phyloP scores from a whole-genome alignment of 1,140 invertebrate genomes.

The Bombus pyrosoma region DNA sequence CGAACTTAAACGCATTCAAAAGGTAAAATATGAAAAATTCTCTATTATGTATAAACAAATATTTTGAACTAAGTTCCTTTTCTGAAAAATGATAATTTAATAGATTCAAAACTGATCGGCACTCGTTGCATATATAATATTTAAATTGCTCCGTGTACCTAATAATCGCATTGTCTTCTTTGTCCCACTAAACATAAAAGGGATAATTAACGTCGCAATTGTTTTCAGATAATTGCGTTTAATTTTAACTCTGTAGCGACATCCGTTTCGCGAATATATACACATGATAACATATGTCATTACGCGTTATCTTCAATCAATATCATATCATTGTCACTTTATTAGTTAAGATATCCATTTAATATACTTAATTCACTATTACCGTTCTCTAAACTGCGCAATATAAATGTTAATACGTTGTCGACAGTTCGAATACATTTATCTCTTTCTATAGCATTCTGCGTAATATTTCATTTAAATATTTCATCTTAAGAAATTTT shows the following conservation, averaged over 20 bases:
- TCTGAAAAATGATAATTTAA: not conserved
- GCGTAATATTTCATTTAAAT: not conserved
- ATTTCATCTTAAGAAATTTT: not conserved
- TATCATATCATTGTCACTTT: slow-evolving; percentile 18
- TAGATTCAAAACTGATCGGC: not conserved
- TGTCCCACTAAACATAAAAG: slow-evolving; percentile 31
- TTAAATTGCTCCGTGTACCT: not conserved
- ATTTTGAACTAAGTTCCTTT: not conserved
- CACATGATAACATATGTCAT: slow-evolving; percentile 24
- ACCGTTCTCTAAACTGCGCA: not conserved
- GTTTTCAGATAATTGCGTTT: slow-evolving; percentile 47
- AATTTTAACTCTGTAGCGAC: slow-evolving; percentile 31
- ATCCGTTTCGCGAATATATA: slow-evolving; percentile 15
- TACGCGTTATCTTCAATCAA: slow-evolving; percentile 41
- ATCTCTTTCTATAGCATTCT: not conserved
- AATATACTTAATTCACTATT: not conserved
- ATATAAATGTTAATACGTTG: not conserved
- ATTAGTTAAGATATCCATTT: not conserved
- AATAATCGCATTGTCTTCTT: slow-evolving; percentile 35
- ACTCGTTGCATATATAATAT: not conserved
- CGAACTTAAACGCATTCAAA: slow-evolving; percentile 72
- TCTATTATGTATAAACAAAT: not conserved
- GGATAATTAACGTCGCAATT: slow-evolving; percentile 37
- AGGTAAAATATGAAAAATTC: slow-evolving; percentile 55
- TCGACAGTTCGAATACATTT: too few relatives aligned